Base-by-base conservation (phyloP, 2,113 vertebrate genomes). In the Stigmatopora nigra region DNA sequence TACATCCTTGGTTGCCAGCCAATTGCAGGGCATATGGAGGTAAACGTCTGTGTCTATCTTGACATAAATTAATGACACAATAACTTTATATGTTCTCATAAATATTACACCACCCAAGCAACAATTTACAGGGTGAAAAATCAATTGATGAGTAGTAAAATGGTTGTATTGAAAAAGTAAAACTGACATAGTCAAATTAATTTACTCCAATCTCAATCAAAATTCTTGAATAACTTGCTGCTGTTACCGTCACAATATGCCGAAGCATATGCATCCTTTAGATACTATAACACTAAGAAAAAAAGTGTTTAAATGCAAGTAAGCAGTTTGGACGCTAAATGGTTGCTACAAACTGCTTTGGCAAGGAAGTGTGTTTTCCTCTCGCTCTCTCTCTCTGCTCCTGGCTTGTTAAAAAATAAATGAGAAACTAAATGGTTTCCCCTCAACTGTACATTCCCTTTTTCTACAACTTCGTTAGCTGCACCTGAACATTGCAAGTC, bases 401-500 rank as follows among this genome's bases (percentile, higher is more conserved):
- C 64, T 65, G 61, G 73, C 76, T 82, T 82, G 67, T 82, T 81
- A 79, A 80, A 81, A 76, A 76, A 67, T 55, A 52, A 31, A 63
- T 65, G 79, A 68, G 22, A 25, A 47, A 60, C n/a, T 10, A 19
- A 46, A 22, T 1, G 36, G 68, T 83, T 80, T 71, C 82, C 82
- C 82, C 67, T 68, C 77, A 76, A 68, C 72, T 70, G 79, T 77
- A 73, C 65, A 71, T 71, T 77, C 76, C 60, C 63, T 83, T 80
- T 41, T 81, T 70, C 68, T 67, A 55, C 77, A 79, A 74, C 81
- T 85, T 86, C 47, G 63, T 84, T 78, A 82, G 74, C 72, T 63
- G 70, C 78, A 80, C 78, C 81, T 86, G 76, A 74, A 79, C 74
- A 79, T 73, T 77, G 63, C 69, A 83, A 83, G 78, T 70, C 68